Conservation (phyloP, 2,888 invertebrate species). For the Biston betularia region DNA sequence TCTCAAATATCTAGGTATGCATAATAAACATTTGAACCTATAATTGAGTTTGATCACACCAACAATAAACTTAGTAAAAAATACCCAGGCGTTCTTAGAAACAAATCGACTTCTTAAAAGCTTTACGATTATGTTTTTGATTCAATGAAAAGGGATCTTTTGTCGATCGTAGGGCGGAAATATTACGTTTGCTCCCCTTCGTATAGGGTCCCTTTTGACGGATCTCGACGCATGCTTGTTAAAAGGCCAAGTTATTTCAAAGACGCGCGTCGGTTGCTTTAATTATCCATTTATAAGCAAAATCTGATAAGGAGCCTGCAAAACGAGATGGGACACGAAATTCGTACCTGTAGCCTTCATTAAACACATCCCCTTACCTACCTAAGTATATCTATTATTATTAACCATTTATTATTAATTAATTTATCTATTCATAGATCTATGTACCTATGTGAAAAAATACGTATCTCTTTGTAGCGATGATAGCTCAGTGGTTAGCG, state of each 20-base stretch:
- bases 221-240: slow-evolving; percentile 36
- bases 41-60: no score
- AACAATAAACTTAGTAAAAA: background rate
- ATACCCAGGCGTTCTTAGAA: slow-evolving; percentile 55
- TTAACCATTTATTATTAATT: no score
- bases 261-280: slow-evolving; percentile 28
- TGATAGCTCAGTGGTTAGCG: no score
- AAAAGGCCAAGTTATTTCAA: slow-evolving; percentile 42
- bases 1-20: no score
- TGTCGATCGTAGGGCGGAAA: slow-evolving; percentile 72
- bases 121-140: slow-evolving; percentile 74
- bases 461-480: no score
- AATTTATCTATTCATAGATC: no score
- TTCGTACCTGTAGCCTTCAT: background rate
- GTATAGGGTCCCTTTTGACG: slow-evolving; percentile 34
- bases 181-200: slow-evolving; percentile 52
- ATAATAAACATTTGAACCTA: no score
- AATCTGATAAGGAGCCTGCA: slow-evolving; percentile 25
- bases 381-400: no score
- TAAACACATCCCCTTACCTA: background rate
- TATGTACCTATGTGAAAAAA: no score
- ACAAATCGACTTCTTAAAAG: slow-evolving; percentile 71
- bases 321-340: slow-evolving; percentile 13
- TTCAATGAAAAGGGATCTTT: slow-evolving; percentile 75
- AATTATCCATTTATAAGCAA: slow-evolving; percentile 36